These are phyloP conservation scores for Lasioglossum villosulum DNA, from an alignment of 2,888 invertebrate genomes.

Conservation along the genomic window DNA sequence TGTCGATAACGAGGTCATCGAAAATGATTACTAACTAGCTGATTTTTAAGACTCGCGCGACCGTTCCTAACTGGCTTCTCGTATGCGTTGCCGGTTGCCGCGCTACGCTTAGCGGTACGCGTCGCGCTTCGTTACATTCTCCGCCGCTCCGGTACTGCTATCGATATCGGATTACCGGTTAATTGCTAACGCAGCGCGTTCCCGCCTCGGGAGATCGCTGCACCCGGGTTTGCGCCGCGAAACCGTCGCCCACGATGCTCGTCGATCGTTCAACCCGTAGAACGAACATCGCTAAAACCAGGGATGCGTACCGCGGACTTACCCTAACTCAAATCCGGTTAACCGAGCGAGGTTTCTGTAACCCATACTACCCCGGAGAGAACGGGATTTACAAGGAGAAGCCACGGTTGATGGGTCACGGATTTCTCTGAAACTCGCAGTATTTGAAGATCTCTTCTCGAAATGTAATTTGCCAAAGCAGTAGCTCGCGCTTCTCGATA, in stretches of 20 bases:
- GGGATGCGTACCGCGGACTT: no score
- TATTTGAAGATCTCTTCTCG: no score
- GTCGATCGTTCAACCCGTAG: background rate
- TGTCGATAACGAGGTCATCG: no score
- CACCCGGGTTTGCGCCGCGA: conserved; percentile 33
- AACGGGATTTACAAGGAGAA: no score
- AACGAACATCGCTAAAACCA: background rate
- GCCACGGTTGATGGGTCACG: no score
- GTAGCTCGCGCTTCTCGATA: no score
- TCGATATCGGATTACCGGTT: conserved; percentile 61
- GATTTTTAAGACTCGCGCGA: conserved; percentile 9
- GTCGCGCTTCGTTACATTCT: conserved; percentile 32
- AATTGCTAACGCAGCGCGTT: conserved; percentile 49
- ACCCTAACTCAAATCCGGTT: no score
- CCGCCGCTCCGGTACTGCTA: conserved; percentile 28
- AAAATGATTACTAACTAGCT: no score
- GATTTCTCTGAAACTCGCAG: no score
- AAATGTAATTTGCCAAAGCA: no score
- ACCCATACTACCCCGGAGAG: no score
- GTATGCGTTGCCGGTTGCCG: conserved; percentile 19
- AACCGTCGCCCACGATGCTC: conserved; percentile 5
- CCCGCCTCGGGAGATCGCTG: conserved; percentile 42
- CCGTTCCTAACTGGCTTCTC: conserved; percentile 26
- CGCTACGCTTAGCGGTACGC: conserved; percentile 35
- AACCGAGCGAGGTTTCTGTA: no score